phyloP scores from a whole-genome alignment of 1,140 invertebrate species.

The Mylabris phalerata region DNA sequence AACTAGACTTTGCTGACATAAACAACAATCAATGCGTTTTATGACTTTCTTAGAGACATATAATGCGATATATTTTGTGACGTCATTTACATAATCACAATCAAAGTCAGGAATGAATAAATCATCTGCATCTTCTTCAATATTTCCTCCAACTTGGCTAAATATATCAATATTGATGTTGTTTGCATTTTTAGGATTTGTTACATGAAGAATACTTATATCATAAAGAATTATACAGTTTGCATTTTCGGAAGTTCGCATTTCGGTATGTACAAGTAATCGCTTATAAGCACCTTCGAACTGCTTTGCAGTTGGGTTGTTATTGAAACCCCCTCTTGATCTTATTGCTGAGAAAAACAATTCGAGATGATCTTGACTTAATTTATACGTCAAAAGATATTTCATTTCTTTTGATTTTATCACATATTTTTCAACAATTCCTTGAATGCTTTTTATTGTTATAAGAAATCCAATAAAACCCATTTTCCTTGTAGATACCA shows the following conservation, averaged over 20 bases:
- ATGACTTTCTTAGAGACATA: no score
- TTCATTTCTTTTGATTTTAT: constrained; percentile 6
- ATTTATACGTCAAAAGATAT: constrained; percentile 29
- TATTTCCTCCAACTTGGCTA: no score
- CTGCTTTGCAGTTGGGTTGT: constrained; percentile 38
- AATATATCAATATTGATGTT: no score
- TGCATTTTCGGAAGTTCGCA: neutral
- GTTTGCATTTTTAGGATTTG: no score
- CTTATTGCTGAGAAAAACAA: constrained; percentile 40
- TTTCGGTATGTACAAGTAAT: constrained; percentile 27
- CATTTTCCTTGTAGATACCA: constrained; percentile 13
- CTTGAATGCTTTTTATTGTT: constrained; percentile 18
- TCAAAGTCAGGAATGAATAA: no score
- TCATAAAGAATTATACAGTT: neutral
- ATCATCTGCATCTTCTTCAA: no score
- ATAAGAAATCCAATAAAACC: constrained; percentile 30
- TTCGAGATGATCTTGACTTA: constrained; percentile 41
- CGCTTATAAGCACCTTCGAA: constrained; percentile 33
- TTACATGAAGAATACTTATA: neutral
- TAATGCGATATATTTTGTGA: no score
- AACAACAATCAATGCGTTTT: no score
- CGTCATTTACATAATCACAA: no score
- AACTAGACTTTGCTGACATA: no score
- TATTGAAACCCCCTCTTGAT: constrained; percentile 35
- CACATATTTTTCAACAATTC: constrained; percentile 23